A percentile compares a stretch with the other conserved stretches of the same genome.
phyloP scores from a whole-genome alignment of 23 tunicate genomes.

The Halocynthia roretzi region DNA sequence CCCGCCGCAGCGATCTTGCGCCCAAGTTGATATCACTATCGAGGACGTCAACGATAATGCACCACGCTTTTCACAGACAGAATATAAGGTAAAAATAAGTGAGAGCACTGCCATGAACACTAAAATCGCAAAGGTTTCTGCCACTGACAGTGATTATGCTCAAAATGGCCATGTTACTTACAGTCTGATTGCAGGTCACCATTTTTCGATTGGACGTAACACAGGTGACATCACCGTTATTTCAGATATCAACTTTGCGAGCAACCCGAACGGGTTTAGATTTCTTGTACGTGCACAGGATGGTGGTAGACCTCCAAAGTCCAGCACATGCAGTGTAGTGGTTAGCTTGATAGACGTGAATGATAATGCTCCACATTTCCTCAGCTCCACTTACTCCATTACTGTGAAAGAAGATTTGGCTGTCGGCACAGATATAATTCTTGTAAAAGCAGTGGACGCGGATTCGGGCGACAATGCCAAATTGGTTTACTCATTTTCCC shows the following conservation, averaged over 20 bases:
- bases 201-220: slow-evolving; percentile 35
- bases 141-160: slow-evolving; percentile 65
- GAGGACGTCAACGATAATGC: slow-evolving; percentile 69
- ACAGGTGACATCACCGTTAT: slow-evolving; percentile 44
- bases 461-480: slow-evolving; percentile 41
- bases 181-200: slow-evolving; percentile 31
- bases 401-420: slow-evolving; percentile 33
- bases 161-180: slow-evolving; percentile 60
- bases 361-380: slow-evolving; percentile 67
- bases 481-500: slow-evolving; percentile 45
- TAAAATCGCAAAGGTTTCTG: slow-evolving; percentile 39
- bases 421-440: slow-evolving; percentile 14
- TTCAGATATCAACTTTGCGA: slow-evolving; percentile 45
- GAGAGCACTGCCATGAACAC: slow-evolving; percentile 51
- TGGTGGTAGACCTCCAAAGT: slow-evolving; percentile 47
- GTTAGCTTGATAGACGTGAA: slow-evolving; percentile 53
- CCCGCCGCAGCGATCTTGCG: slow-evolving; percentile 13
- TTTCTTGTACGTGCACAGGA: slow-evolving; percentile 63
- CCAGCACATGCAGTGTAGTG: slow-evolving; percentile 35
- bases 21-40: slow-evolving; percentile 28
- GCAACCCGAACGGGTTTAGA: slow-evolving; percentile 18
- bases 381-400: slow-evolving; percentile 19
- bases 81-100: slow-evolving; percentile 29
- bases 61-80: slow-evolving; percentile 55
- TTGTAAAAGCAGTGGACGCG: slow-evolving; percentile 52